A percentile compares a stretch with the other conserved stretches of the same genome.
These are phyloP conservation scores for Drosophila hydei DNA, from an alignment of 1,140 invertebrate species.

Conservation along the genomic window DNA sequence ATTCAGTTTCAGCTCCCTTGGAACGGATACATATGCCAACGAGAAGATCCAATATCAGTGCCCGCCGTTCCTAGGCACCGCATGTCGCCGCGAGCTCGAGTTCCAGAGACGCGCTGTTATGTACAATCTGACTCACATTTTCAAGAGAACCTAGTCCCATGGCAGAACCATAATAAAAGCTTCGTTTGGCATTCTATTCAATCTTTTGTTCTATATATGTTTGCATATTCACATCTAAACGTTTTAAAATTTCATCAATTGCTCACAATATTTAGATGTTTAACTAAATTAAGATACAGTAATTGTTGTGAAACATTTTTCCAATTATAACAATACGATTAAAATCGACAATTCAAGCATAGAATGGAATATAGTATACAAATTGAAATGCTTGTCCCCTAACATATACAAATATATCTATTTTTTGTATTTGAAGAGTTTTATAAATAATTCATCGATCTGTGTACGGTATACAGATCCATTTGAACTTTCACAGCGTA, in stretches of 20 bases:
- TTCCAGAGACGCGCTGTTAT: conserved; percentile 87
- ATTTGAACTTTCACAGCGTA: not conserved
- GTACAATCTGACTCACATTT: conserved; percentile 86
- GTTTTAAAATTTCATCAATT: conserved; percentile 22
- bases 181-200: not conserved
- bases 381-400: not conserved
- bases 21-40: conserved; percentile 85
- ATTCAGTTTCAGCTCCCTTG: conserved; percentile 85
- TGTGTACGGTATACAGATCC: not conserved
- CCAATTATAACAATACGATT: conserved; percentile 28
- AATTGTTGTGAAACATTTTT: conserved; percentile 37
- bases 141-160: conserved; percentile 60
- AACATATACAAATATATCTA: not conserved
- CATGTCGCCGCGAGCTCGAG: conserved; percentile 86
- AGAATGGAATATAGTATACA: not conserved
- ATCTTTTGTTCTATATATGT: conserved; percentile 14
- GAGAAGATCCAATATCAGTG: conserved; percentile 88
- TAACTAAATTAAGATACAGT: conserved; percentile 60
- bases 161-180: not conserved
- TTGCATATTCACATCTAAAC: conserved; percentile 32
- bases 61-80: conserved; percentile 85
- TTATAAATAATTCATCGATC: not conserved
- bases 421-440: conserved; percentile 9
- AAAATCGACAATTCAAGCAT: conserved; percentile 8
- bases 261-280: conserved; percentile 20